A percentile compares a stretch with the other conserved stretches of the same genome.
phyloP scores from a whole-genome alignment of 2,113 vertebrate species.

The Dolichotis patagonum region DNA sequence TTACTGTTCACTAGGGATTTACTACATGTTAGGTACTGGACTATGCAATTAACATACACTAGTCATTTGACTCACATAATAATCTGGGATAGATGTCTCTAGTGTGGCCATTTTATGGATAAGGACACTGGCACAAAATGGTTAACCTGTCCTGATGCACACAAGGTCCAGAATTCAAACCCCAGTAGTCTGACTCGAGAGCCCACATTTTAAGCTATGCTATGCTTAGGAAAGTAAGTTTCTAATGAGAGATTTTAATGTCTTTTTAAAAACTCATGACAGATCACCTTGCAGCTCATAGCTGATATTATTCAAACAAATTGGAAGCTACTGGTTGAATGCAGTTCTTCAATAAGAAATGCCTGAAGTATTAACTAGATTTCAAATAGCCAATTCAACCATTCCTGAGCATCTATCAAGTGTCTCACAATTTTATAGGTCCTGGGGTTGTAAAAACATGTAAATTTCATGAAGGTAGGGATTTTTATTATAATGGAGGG shows the following conservation, averaged over 20 bases:
- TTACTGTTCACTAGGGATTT: background rate
- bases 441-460: background rate
- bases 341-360: constrained; percentile 40
- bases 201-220: background rate
- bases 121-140: constrained; percentile 16
- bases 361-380: constrained; percentile 22
- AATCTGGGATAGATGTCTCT: background rate
- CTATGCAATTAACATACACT: background rate
- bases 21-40: background rate
- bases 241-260: background rate
- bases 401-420: background rate
- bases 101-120: background rate
- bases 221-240: constrained; percentile 44
- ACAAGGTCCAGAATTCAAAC: constrained; percentile 30
- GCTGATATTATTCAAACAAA: constrained; percentile 50
- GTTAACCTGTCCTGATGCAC: constrained; percentile 41
- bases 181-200: background rate
- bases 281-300: background rate
- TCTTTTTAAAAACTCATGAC: background rate
- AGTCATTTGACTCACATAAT: constrained; percentile 10
- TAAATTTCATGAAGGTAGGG: background rate
- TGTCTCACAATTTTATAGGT: background rate
- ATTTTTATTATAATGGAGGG: background rate
- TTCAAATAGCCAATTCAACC: constrained; percentile 45
- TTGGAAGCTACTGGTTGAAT: constrained; percentile 48